Evolutionary conservation across 2,797 vertebrate genomes (phyloP).

Genomic region (Hoplostethus mediterraneus): DNA sequence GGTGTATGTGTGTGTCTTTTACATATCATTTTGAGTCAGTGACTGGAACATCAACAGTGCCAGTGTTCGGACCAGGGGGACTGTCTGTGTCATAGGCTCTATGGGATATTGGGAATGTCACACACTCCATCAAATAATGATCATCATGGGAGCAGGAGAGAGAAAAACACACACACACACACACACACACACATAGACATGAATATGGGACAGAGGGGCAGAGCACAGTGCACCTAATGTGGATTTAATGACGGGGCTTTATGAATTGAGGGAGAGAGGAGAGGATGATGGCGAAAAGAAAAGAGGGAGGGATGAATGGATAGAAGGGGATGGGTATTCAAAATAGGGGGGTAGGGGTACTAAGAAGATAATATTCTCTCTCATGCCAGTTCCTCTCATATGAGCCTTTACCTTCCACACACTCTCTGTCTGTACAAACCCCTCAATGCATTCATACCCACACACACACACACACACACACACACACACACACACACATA

Average conservation of each 20-base stretch:
- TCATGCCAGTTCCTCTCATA: conserved; percentile 41
- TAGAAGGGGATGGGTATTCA: conserved; percentile 17
- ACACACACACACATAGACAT: conserved; percentile 9
- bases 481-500: conserved; percentile 1
- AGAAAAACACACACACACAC: conserved; percentile 30
- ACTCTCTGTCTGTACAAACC: conserved; percentile 22
- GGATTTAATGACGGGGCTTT: conserved; percentile 81
- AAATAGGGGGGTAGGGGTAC: conserved; percentile 13
- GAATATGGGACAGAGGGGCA: conserved; percentile 58
- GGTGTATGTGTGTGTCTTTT: conserved; percentile 66
- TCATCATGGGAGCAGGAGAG: conserved; percentile 65
- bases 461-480: conserved; percentile 15
- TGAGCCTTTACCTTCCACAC: conserved; percentile 34
- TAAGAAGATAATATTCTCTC: conserved; percentile 44
- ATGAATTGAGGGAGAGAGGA: conserved; percentile 70
- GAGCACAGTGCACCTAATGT: conserved; percentile 75
- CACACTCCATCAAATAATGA: conserved; percentile 74
- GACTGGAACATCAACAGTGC: conserved; percentile 68
- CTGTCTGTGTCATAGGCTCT: conserved; percentile 58
- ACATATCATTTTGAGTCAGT: conserved; percentile 62
- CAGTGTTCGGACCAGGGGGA: conserved; percentile 55
- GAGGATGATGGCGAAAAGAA: conserved; percentile 50
- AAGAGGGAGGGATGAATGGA: conserved; percentile 38
- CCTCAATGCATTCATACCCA: conserved; percentile 22
- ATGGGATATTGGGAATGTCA: conserved; percentile 70